phyloP scores from a whole-genome alignment of 2,113 vertebrate genomes.

The Alethe diademata region DNA sequence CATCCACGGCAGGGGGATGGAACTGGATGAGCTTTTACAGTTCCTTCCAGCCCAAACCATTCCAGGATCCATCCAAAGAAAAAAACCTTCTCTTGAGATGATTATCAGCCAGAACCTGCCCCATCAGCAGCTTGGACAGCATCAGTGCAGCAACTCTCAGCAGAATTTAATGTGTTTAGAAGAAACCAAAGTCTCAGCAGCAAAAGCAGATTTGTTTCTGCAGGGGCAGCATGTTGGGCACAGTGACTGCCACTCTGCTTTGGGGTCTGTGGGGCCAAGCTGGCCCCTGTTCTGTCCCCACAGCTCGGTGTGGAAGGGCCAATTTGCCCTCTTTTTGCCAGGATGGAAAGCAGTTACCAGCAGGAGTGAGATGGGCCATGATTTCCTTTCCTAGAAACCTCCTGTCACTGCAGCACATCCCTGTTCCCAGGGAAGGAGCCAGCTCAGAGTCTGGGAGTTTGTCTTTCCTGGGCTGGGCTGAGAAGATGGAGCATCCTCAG shows the following conservation, averaged over 20 bases:
- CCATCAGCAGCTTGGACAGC: neutral
- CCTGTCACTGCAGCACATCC: accelerated
- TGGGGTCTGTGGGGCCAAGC: neutral
- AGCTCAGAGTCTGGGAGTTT: neutral
- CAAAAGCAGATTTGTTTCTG: neutral
- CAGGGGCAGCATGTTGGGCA: accelerated
- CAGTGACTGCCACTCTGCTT: neutral
- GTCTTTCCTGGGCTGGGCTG: neutral
- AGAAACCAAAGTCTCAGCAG: accelerated
- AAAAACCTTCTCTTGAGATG: neutral
- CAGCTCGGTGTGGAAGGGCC: accelerated
- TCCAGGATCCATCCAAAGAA: neutral
- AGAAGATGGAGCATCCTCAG: neutral
- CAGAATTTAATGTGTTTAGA: neutral
- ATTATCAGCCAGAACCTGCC: neutral
- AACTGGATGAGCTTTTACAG: neutral
- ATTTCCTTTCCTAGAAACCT: neutral
- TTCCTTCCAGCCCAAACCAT: neutral
- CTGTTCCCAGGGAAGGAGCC: neutral
- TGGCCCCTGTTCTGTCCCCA: neutral
- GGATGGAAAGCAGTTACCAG: neutral
- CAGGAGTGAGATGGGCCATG: neutral
- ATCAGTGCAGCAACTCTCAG: neutral
- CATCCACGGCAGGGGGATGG: neutral
- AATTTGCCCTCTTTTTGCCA: accelerated